A percentile compares a stretch with the other conserved stretches of the same genome.
Conservation (phyloP, 2,113 vertebrate genomes). For the Hyla sarda region DNA sequence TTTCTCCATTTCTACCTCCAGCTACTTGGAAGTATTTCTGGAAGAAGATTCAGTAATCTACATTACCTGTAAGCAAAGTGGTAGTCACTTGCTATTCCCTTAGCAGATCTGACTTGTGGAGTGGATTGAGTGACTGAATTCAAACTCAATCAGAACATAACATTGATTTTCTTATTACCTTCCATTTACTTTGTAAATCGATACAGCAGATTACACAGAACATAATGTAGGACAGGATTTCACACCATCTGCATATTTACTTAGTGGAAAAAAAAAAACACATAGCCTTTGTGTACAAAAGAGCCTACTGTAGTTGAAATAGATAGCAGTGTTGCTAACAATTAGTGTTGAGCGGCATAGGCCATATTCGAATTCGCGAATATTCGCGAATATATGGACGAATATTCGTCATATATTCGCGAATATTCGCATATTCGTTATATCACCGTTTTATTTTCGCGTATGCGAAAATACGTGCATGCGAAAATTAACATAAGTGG, state of each 20-base stretch:
- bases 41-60: constrained; percentile 16
- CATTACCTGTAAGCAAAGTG: not conserved
- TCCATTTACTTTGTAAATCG: constrained; percentile 53
- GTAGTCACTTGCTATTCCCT: constrained; percentile 31
- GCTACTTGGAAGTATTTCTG: not conserved
- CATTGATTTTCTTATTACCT: constrained; percentile 53
- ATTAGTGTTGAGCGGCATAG: too few species aligned
- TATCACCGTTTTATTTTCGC: too few species aligned
- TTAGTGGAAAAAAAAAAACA: not conserved
- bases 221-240: constrained; percentile 38
- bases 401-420: too few species aligned
- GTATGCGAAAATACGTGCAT: too few species aligned
- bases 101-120: not conserved
- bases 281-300: not conserved
- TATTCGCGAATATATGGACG: too few species aligned
- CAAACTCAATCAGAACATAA: constrained; percentile 49
- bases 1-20: constrained; percentile 32
- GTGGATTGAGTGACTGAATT: constrained; percentile 39
- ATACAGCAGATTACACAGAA: constrained; percentile 46
- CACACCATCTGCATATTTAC: constrained; percentile 50
- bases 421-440: too few species aligned
- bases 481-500: too few species aligned
- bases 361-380: too few species aligned
- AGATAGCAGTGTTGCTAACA: constrained; percentile 8
- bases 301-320: constrained; percentile 9